These are phyloP conservation scores for Tiaroga cobitis DNA, from an alignment of 2,797 vertebrate species.

Conservation along the genomic window DNA sequence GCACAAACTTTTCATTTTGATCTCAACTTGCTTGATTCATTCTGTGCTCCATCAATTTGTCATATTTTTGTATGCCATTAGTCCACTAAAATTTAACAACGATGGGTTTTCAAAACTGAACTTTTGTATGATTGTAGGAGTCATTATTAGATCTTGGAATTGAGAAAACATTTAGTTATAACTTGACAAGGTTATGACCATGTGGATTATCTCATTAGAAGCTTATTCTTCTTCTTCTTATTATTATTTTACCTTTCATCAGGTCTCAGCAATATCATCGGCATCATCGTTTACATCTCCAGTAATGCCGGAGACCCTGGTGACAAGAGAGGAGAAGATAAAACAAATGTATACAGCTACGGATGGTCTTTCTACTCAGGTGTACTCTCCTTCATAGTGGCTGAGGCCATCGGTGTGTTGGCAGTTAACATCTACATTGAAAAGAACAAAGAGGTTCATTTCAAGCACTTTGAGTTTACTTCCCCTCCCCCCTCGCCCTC, in stretches of 20 bases:
- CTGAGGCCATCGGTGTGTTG: constrained; percentile 92
- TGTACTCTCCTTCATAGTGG: constrained; percentile 95
- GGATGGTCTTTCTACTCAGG: constrained; percentile 99
- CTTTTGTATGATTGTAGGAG: neutral
- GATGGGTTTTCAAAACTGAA: neutral
- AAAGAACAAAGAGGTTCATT: constrained; percentile 92
- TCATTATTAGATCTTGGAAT: neutral
- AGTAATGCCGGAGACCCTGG: constrained; percentile 95
- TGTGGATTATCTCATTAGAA: neutral
- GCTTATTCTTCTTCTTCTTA: neutral
- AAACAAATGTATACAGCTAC: constrained; percentile 93
- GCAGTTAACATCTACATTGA: constrained; percentile 97
- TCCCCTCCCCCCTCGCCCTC: constrained; percentile 81
- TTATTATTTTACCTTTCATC: constrained; percentile 40
- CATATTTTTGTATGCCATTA: neutral
- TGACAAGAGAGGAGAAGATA: constrained; percentile 94
- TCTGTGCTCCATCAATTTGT: neutral
- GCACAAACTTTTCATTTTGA: too few species aligned
- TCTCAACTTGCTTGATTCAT: too few species aligned
- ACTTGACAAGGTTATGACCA: neutral
- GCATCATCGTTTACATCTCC: constrained; percentile 98
- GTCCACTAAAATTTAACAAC: neutral
- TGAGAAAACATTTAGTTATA: neutral
- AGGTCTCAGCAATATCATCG: constrained; percentile 98
- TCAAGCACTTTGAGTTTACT: constrained; percentile 84